Conservation (phyloP, 1,140 invertebrate species). For the Hetaerina americana region DNA sequence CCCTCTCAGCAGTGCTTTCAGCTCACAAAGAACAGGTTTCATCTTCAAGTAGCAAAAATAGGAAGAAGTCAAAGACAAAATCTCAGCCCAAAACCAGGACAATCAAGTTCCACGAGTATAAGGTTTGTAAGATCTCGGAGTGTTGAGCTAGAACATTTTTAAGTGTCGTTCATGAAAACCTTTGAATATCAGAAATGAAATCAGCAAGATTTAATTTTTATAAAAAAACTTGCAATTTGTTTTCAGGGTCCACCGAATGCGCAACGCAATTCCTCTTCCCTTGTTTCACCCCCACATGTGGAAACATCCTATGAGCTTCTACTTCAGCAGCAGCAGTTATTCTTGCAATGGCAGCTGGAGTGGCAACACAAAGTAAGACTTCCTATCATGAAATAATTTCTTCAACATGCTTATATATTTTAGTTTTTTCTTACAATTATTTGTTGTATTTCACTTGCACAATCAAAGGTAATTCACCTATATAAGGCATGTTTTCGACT, state of each 20-base stretch:
- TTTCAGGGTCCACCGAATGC: constrained; percentile 76
- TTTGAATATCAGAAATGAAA: too few relatives aligned
- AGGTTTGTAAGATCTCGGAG: constrained; percentile 44
- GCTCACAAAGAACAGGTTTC: constrained; percentile 39
- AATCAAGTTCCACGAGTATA: constrained; percentile 98
- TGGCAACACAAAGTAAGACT: constrained; percentile 52
- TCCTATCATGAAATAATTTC: constrained; percentile 1
- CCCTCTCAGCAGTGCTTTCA: constrained; percentile 7
- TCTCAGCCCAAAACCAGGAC: constrained; percentile 70
- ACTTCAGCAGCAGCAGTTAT: constrained; percentile 84
- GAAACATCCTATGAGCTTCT: constrained; percentile 86
- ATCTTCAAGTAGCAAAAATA: constrained; percentile 66
- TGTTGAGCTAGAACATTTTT: too few relatives aligned
- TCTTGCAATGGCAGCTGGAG: constrained; percentile 77
- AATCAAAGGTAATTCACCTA: too few relatives aligned
- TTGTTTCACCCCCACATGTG: constrained; percentile 32
- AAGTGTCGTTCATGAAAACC: too few relatives aligned
- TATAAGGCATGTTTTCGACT: too few relatives aligned
- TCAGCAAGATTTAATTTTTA: too few relatives aligned
- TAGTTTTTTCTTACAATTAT: too few relatives aligned
- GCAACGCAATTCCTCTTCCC: constrained; percentile 46
- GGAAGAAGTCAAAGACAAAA: constrained; percentile 79
- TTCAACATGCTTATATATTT: constrained; percentile 5
- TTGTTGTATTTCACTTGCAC: too few relatives aligned
- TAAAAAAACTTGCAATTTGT: too few relatives aligned